A percentile compares a stretch with the other conserved stretches of the same genome.
Conservation (phyloP, 1,140 invertebrate genomes). For the Zaprionus inermis region DNA sequence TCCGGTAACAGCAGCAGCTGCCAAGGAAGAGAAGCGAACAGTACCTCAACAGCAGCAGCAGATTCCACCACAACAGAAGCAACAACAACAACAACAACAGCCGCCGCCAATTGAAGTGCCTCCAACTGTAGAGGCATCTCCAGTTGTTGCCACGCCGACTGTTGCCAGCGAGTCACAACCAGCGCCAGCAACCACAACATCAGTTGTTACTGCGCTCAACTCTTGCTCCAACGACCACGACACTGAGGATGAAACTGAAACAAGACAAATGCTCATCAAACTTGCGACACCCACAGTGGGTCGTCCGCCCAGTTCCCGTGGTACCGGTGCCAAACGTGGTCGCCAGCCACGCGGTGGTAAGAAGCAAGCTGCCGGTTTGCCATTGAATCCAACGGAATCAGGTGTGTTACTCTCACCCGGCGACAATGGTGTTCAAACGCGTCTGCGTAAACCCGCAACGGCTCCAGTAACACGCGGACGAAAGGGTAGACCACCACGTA, state of each 20-base stretch:
- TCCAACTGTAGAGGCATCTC: slow-evolving; percentile 59
- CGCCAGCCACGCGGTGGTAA: slow-evolving; percentile 76
- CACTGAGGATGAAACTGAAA: slow-evolving; percentile 80
- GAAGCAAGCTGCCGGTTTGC: slow-evolving; percentile 57
- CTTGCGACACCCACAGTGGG: slow-evolving; percentile 50
- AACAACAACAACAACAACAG: slow-evolving; percentile 19
- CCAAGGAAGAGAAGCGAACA: slow-evolving; percentile 50
- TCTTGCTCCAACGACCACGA: slow-evolving; percentile 66
- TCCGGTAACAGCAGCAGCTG: slow-evolving; percentile 84
- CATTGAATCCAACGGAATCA: slow-evolving; percentile 33
- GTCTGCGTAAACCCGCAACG: slow-evolving; percentile 63
- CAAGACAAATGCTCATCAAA: slow-evolving; percentile 55
- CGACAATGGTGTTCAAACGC: slow-evolving; percentile 72
- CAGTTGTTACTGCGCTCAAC: slow-evolving; percentile 19
- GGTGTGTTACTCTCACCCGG: slow-evolving; percentile 45
- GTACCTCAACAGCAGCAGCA: slow-evolving; percentile 18
- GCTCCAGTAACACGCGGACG: slow-evolving; percentile 64
- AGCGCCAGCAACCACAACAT: slow-evolving; percentile 12
- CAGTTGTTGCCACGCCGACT: slow-evolving; percentile 44
- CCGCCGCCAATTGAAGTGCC: slow-evolving; percentile 60
- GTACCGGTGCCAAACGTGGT: slow-evolving; percentile 66
- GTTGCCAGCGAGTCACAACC: slow-evolving; percentile 7
- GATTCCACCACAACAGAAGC: slow-evolving; percentile 6
- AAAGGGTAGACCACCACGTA: slow-evolving; percentile 76
- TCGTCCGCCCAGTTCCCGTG: slow-evolving; percentile 59